These are phyloP conservation scores for Meiosimyza decipiens DNA, from an alignment of 2,888 invertebrate species.

Conservation along the genomic window DNA sequence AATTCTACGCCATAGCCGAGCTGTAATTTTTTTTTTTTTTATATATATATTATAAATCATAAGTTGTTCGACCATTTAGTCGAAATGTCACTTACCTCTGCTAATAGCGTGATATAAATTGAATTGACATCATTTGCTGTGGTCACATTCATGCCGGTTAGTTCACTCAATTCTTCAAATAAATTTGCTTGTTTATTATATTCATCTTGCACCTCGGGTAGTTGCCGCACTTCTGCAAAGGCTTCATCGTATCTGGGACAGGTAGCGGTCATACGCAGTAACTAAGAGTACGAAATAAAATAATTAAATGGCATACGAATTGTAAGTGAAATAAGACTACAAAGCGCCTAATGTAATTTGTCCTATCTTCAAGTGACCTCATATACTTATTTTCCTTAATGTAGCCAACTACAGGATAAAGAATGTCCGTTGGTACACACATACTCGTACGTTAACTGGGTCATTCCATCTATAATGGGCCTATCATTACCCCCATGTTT, in stretches of 20 bases:
- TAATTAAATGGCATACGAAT: too few species aligned
- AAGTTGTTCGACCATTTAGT: not conserved
- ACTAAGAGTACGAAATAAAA: conserved; percentile 43
- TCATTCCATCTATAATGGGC: too few species aligned
- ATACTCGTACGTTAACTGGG: too few species aligned
- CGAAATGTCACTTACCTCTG: conserved; percentile 69
- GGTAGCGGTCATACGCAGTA: conserved; percentile 71
- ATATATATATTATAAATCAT: not conserved
- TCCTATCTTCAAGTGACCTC: too few species aligned
- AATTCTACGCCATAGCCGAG: conserved; percentile 70
- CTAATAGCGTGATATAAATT: conserved; percentile 73
- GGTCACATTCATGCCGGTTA: conserved; percentile 70
- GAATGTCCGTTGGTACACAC: too few species aligned
- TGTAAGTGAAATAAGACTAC: too few species aligned
- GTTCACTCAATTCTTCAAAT: conserved; percentile 68
- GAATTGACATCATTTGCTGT: conserved; percentile 73
- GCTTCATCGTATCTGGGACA: conserved; percentile 74
- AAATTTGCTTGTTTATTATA: conserved; percentile 67
- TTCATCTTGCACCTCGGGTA: conserved; percentile 65
- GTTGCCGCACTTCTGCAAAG: conserved; percentile 66
- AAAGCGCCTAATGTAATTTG: too few species aligned
- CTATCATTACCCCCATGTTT: too few species aligned
- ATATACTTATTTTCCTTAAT: too few species aligned
- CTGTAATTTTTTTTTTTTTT: conserved; percentile 52
- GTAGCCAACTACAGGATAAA: too few species aligned